Evolutionary conservation across 2,888 invertebrate genomes (phyloP).

Genomic region (Nyleta sp.): DNA sequence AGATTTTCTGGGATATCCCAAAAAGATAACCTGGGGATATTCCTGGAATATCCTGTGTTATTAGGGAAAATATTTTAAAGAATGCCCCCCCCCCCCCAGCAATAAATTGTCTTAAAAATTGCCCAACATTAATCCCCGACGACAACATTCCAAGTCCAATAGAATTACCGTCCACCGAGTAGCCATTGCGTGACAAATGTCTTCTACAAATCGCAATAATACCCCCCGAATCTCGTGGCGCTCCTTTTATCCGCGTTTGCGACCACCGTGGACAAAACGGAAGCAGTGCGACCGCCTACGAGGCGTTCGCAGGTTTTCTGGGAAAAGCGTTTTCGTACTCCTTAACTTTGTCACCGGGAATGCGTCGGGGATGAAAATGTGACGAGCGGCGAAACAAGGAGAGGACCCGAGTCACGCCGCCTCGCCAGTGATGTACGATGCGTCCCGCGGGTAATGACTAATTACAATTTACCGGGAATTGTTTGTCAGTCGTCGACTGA

Average conservation of each 20-base stretch:
- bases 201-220: slow-evolving; percentile 44
- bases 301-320: no score
- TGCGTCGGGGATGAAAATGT: slow-evolving; percentile 26
- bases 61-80: no score
- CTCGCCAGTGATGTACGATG: slow-evolving; percentile 25
- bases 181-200: slow-evolving; percentile 32
- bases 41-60: no score
- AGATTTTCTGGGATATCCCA: no score
- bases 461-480: slow-evolving; percentile 44
- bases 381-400: slow-evolving; percentile 5
- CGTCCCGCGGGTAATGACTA: slow-evolving; percentile 17
- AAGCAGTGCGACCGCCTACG: slow-evolving; percentile 33
- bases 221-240: background rate
- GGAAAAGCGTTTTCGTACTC: slow-evolving; percentile 44
- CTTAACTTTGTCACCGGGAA: slow-evolving; percentile 38
- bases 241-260: slow-evolving; percentile 22
- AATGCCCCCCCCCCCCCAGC: no score
- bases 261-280: slow-evolving; percentile 32
- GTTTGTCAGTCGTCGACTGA: slow-evolving; percentile 9
- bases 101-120: no score
- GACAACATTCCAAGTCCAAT: slow-evolving; percentile 7
- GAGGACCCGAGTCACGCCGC: no score
- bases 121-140: background rate
- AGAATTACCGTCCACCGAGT: background rate
- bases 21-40: no score